Evolutionary conservation across 2,888 invertebrate genomes (phyloP), one percentile per base, ranked within the genome.

Genomic region (Busseola fusca): DNA sequence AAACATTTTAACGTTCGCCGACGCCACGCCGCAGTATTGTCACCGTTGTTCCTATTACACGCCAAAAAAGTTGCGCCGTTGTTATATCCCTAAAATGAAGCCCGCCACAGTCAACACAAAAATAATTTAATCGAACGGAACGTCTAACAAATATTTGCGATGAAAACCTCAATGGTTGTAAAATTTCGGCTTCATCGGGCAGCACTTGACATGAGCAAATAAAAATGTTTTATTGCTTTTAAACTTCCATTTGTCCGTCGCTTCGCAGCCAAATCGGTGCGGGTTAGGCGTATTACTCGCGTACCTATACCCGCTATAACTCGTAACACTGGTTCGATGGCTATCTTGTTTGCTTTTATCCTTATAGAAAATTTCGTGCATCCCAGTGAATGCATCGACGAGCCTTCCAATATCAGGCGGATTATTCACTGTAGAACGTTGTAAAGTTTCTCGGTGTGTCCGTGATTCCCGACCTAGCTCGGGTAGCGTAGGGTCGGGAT

Each of bases 361-460:
- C 94, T 95, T 95, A 95, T 95, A 95, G 94, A 95, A 95, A 95
- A 95, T 94, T 95, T 94, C 90, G 94, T 94, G 94, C 94, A 95
- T 94, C 92, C 92, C 93, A 91, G 91, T 93, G 95, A 93, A 94
- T 95, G 95, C 95, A 94, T 91, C 93, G 92, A 88, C 92, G 90
- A 89, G 93, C 93, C 94, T 93, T 95, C 94, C 95, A 95, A 95
- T 95, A 95, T 95, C 94, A 93, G 91, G 88, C 87, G 94, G 95
- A 95, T 95, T 93, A 95, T 93, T 91, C 91, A 86, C 86, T 87
- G 91, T 90, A 92, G 91, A 95, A 95, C 89, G 94, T 85, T 91
- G 90, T 94, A 94, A 92, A 93, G 88, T 89, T 90, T 83, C 75
- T 57, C 59, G 65, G 64, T 62, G 62, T 72, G 66, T 69, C 69